These are phyloP conservation scores for Seriola dumerili DNA, from an alignment of 2,113 vertebrate genomes.

Conservation along the genomic window DNA sequence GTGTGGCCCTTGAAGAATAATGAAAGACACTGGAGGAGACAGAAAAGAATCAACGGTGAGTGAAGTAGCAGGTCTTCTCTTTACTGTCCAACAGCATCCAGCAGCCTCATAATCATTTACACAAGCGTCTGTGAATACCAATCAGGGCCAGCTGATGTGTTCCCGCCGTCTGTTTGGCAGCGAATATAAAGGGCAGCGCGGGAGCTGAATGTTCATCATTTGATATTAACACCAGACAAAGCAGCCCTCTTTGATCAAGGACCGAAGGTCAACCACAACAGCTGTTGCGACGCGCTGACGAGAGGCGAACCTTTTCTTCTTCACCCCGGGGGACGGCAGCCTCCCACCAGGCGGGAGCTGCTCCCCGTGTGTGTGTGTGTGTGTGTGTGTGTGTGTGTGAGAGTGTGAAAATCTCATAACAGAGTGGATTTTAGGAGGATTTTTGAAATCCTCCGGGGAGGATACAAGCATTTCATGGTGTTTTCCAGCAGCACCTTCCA, in stretches of 20 bases:
- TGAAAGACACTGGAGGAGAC: not conserved
- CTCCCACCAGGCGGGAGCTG: constrained; percentile 29
- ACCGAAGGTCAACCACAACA: constrained; percentile 79
- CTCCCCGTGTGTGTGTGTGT: not conserved
- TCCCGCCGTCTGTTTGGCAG: constrained; percentile 67
- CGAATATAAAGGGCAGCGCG: constrained; percentile 65
- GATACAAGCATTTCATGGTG: not conserved
- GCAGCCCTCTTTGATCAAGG: constrained; percentile 79
- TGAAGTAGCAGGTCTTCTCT: not conserved
- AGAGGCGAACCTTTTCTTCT: constrained; percentile 56
- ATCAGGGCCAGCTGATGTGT: constrained; percentile 62
- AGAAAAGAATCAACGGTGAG: not conserved
- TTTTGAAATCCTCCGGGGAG: not conserved
- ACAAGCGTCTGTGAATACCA: constrained; percentile 73
- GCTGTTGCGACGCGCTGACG: constrained; percentile 59
- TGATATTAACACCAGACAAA: constrained; percentile 77
- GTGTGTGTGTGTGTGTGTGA: not conserved
- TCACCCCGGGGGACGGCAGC: constrained; percentile 25
- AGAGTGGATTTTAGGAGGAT: constrained; percentile 1
- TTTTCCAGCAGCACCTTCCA: not conserved
- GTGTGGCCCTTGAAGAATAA: not conserved
- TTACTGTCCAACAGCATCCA: constrained; percentile 52
- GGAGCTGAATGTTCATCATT: constrained; percentile 75
- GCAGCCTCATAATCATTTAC: constrained; percentile 59
- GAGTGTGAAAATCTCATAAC: constrained; percentile 25